These are phyloP conservation scores for Eubasilissa regina DNA, from an alignment of 1,140 invertebrate species.

Conservation along the genomic window DNA sequence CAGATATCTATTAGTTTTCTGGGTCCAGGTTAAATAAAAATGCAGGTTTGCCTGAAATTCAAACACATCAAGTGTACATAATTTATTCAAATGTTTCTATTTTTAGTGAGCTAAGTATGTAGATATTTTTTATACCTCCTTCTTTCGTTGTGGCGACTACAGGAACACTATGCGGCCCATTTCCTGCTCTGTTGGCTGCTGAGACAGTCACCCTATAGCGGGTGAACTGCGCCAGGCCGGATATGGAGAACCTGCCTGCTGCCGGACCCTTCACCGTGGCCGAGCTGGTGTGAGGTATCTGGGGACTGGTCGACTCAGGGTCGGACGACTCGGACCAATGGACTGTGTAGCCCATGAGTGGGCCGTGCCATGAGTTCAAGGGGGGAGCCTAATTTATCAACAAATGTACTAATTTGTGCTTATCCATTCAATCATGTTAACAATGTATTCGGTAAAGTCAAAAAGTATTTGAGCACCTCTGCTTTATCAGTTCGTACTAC, in stretches of 20 bases:
- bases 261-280: constrained; percentile 77
- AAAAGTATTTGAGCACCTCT: too few species aligned
- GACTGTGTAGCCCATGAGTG: constrained; percentile 81
- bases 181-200: constrained; percentile 89
- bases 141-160: constrained; percentile 86
- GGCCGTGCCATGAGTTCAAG: constrained; percentile 81
- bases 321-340: constrained; percentile 72
- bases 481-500: too few species aligned
- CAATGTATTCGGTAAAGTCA: too few species aligned
- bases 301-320: constrained; percentile 23
- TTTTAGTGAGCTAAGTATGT: not conserved
- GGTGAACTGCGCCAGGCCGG: constrained; percentile 83
- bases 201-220: constrained; percentile 86
- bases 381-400: constrained; percentile 72
- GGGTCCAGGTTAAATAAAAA: too few species aligned
- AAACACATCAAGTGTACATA: too few species aligned
- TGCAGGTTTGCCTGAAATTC: not conserved
- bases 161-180: constrained; percentile 83
- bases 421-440: not conserved
- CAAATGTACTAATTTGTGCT: not conserved
- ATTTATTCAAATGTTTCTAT: not conserved
- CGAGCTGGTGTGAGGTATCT: constrained; percentile 53
- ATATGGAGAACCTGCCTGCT: constrained; percentile 77
- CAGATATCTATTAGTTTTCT: too few species aligned
- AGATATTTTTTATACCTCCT: constrained; percentile 77